These are phyloP conservation scores for Hecatera dysodea DNA, from an alignment of 2,888 invertebrate species.

Conservation along the genomic window DNA sequence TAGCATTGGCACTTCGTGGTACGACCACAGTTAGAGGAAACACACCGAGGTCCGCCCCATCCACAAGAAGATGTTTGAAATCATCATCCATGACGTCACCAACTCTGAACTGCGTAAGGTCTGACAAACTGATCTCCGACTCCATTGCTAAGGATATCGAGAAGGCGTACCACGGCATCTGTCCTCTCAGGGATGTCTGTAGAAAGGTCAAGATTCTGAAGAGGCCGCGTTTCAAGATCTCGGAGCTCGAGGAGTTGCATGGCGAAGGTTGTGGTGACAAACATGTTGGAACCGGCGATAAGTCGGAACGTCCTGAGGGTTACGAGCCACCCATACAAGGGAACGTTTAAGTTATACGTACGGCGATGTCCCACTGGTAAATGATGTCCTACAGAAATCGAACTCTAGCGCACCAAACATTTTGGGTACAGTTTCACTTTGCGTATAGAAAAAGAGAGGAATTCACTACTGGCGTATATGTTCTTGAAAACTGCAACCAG, in stretches of 20 bases:
- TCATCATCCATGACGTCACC: constrained; percentile 97
- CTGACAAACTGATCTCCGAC: constrained; percentile 98
- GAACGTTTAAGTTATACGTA: constrained; percentile 94
- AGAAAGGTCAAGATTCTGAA: constrained; percentile 99
- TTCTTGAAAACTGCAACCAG: no score
- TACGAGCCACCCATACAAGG: constrained; percentile 99
- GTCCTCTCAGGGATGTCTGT: constrained; percentile 99
- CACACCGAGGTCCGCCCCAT: constrained; percentile 96
- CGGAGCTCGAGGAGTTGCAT: constrained; percentile 98
- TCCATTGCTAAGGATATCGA: constrained; percentile 99
- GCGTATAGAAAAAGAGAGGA: no score
- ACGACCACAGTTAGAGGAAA: no score
- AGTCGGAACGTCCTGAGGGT: constrained; percentile 98
- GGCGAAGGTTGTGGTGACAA: constrained; percentile 96
- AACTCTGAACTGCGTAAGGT: constrained; percentile 98
- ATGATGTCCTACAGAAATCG: no score
- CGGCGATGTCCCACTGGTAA: constrained; percentile 4
- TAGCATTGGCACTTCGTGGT: no score
- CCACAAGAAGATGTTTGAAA: constrained; percentile 99
- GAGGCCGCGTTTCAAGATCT: constrained; percentile 99
- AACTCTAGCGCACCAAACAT: no score
- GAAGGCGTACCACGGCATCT: constrained; percentile 98
- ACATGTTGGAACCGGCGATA: constrained; percentile 95
- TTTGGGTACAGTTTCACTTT: no score
- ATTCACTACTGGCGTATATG: no score